A percentile compares a stretch with the other conserved stretches of the same genome.
These are phyloP conservation scores for Macaca nemestrina DNA, from an alignment of 2,113 vertebrate species.

Conservation along the genomic window DNA sequence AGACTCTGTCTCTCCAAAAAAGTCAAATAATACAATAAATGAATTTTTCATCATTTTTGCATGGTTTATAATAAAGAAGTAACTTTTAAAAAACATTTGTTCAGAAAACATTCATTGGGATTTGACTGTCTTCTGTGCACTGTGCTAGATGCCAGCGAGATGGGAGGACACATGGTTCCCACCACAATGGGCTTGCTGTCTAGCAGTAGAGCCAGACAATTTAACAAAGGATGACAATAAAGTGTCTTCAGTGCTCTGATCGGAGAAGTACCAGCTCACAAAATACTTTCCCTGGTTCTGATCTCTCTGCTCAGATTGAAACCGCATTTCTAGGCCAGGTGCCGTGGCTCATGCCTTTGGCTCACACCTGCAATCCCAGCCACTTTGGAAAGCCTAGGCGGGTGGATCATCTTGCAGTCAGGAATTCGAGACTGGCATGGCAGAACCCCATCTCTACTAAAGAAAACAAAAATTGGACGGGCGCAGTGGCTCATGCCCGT, in stretches of 20 bases:
- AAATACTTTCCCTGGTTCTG: not conserved
- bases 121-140: not conserved
- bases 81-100: not conserved
- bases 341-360: not conserved
- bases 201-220: no score
- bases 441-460: no score
- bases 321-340: not conserved
- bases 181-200: not conserved
- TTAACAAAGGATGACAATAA: not conserved
- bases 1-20: no score
- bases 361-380: no score
- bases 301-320: not conserved
- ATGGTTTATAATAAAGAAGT: not conserved
- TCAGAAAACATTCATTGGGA: not conserved
- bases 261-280: not conserved
- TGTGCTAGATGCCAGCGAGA: no score
- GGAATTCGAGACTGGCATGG: no score
- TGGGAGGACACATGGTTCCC: not conserved
- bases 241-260: no score
- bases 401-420: no score
- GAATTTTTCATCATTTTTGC: not conserved
- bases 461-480: no score
- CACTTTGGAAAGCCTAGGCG: no score
- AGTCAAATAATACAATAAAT: no score
- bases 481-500: no score